A percentile compares a stretch with the other conserved stretches of the same genome.
These are phyloP conservation scores for Psophia crepitans DNA, from an alignment of 2,113 vertebrate species.

Conservation along the genomic window DNA sequence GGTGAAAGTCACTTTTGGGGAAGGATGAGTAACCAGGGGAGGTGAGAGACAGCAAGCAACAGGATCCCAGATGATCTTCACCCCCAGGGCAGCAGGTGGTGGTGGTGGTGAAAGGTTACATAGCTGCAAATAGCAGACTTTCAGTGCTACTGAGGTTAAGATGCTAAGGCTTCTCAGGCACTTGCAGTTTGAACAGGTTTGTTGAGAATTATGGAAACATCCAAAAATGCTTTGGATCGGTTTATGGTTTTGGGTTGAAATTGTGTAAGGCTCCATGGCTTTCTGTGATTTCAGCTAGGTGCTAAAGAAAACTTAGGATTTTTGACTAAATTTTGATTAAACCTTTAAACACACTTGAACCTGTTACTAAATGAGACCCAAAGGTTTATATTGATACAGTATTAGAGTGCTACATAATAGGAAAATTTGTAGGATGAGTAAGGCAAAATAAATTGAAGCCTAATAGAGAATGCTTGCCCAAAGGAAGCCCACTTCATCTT, in stretches of 20 bases:
- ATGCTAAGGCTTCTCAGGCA: background rate
- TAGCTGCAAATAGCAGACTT: background rate
- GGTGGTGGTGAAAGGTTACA: background rate
- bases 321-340: background rate
- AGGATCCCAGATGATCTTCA: background rate
- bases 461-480: background rate
- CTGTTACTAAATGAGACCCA: background rate
- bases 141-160: background rate
- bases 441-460: background rate
- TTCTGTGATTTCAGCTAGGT: background rate
- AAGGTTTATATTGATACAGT: background rate
- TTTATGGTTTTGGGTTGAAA: background rate
- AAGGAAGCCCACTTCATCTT: background rate
- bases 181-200: background rate
- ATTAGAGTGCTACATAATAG: background rate
- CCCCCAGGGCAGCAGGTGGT: background rate
- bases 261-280: background rate
- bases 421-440: background rate
- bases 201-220: background rate
- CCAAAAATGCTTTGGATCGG: background rate
- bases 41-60: background rate
- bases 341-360: background rate
- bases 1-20: background rate
- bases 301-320: background rate
- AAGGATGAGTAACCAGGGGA: background rate